Evolutionary conservation across 2,113 vertebrate genomes (phyloP).

Genomic region (Candoia aspera): DNA sequence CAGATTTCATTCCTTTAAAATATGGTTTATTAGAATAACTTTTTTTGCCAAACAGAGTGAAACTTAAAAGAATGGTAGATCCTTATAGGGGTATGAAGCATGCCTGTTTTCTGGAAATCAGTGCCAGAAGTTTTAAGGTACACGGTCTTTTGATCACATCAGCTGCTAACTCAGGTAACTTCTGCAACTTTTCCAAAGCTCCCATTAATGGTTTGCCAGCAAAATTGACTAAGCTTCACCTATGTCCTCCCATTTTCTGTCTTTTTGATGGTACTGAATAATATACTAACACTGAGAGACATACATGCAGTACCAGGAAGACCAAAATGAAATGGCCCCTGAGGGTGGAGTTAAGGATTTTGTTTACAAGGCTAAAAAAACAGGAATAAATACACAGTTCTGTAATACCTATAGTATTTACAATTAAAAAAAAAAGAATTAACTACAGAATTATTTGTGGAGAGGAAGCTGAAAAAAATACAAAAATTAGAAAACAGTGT

Average conservation of each 20-base stretch:
- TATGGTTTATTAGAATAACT: not conserved
- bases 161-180: not conserved
- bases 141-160: not conserved
- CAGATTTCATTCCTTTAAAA: not conserved
- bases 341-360: not conserved
- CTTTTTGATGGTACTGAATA: not conserved
- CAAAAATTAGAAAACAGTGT: not conserved
- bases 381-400: not conserved
- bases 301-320: not conserved
- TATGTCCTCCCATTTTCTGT: not conserved
- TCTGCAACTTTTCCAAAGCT: not conserved
- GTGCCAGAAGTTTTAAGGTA: not conserved
- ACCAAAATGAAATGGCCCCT: not conserved
- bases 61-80: not conserved
- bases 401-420: not conserved
- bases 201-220: not conserved
- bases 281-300: not conserved
- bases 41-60: not conserved
- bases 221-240: not conserved
- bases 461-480: not conserved
- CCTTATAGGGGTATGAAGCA: not conserved
- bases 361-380: not conserved
- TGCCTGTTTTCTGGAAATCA: not conserved
- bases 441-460: not conserved
- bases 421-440: not conserved